Conservation (phyloP, 2,888 invertebrate species). For the Tryphoninae sp. region DNA sequence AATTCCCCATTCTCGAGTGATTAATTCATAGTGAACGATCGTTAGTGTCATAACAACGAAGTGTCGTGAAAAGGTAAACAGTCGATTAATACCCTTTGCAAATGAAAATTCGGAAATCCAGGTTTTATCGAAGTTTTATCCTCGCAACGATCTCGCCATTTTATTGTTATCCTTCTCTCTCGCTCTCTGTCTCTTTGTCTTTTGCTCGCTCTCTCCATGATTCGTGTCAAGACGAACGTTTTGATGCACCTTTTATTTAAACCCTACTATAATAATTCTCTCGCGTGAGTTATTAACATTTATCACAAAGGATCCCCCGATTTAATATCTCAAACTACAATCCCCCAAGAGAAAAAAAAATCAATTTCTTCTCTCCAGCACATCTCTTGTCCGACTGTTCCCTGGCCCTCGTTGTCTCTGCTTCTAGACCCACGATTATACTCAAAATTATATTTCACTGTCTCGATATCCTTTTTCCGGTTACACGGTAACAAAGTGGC, state of each 20-base stretch:
- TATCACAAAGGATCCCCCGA: too few species aligned
- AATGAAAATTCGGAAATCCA: not conserved
- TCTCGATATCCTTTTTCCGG: slow-evolving; percentile 4
- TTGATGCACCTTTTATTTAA: slow-evolving; percentile 41
- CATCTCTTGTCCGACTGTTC: slow-evolving; percentile 20
- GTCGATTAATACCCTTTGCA: not conserved
- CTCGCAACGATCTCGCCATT: slow-evolving; percentile 71
- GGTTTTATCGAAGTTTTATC: slow-evolving; percentile 33
- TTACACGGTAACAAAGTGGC: not conserved
- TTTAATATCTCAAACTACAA: not conserved
- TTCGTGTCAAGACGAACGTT: slow-evolving; percentile 66
- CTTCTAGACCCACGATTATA: slow-evolving; percentile 17
- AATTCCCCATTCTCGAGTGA: slow-evolving; percentile 52
- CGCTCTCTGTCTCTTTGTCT: slow-evolving; percentile 32
- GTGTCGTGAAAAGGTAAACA: slow-evolving; percentile 58
- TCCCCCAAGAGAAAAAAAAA: slow-evolving; percentile 45
- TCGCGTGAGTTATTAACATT: not conserved
- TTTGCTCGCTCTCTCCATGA: slow-evolving; percentile 42
- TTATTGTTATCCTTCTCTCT: slow-evolving; percentile 72
- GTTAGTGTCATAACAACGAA: slow-evolving; percentile 36
- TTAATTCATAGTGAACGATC: slow-evolving; percentile 36
- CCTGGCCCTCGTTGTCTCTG: slow-evolving; percentile 28
- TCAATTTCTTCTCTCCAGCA: slow-evolving; percentile 45
- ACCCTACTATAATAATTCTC: slow-evolving; percentile 26
- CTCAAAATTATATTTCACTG: slow-evolving; percentile 32